These are phyloP conservation scores for Sardina pilchardus DNA, from an alignment of 2,113 vertebrate species.

Conservation along the genomic window DNA sequence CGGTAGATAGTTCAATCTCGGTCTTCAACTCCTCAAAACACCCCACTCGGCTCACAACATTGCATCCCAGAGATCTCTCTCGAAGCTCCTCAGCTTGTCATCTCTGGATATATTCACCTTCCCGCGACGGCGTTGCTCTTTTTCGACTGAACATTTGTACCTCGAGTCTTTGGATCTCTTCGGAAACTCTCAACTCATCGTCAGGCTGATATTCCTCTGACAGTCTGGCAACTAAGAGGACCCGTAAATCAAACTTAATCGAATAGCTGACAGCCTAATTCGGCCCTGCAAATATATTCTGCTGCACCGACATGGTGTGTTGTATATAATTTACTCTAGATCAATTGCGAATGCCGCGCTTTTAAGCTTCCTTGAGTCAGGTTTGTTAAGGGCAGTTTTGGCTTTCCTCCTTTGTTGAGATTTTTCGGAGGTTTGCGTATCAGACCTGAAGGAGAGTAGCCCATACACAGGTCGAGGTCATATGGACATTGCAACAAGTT, in stretches of 20 bases:
- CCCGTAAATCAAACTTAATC: constrained; percentile 17
- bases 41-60: constrained; percentile 70
- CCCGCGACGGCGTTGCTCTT: background rate
- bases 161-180: background rate
- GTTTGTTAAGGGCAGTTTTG: background rate
- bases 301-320: background rate
- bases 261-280: constrained; percentile 25
- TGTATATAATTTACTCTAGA: background rate
- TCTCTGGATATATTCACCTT: constrained; percentile 41
- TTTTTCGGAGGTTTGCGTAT: background rate
- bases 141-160: constrained; percentile 11
- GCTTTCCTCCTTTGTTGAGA: constrained; percentile 4
- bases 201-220: background rate
- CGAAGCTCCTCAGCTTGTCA: constrained; percentile 24
- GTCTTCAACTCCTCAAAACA: constrained; percentile 69
- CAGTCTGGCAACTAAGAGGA: background rate
- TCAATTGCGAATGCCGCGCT: background rate
- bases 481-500: constrained; percentile 77
- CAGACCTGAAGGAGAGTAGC: background rate
- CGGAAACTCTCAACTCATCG: constrained; percentile 25
- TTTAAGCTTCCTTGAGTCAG: background rate
- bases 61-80: constrained; percentile 58
- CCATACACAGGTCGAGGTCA: background rate
- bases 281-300: background rate
- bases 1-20: constrained; percentile 71